Percentiles rank a stretch among this genome's conserved stretches.
These are phyloP conservation scores for Campoplex nolae DNA, from an alignment of 2,888 invertebrate species.

Conservation along the genomic window DNA sequence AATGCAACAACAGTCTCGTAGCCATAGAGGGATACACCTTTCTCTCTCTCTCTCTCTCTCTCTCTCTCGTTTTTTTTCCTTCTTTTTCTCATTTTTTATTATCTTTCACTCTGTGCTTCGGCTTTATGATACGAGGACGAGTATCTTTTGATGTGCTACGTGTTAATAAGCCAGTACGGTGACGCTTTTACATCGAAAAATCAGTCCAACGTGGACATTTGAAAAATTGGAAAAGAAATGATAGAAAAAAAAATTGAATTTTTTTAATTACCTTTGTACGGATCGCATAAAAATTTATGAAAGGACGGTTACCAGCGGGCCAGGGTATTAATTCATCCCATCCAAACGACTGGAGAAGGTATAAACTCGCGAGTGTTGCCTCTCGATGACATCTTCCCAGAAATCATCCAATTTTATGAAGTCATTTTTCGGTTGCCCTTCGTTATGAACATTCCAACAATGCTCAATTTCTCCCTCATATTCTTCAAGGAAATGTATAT, in stretches of 20 bases:
- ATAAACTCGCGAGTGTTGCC: slow-evolving; percentile 20
- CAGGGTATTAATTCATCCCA: slow-evolving; percentile 30
- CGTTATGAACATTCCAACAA: slow-evolving; percentile 42
- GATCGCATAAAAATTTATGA: slow-evolving; percentile 6
- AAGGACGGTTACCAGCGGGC: background rate
- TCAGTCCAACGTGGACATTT: slow-evolving; percentile 27
- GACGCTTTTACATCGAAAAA: slow-evolving; percentile 64
- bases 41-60: background rate
- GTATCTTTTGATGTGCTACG: slow-evolving; percentile 80
- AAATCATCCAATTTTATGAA: slow-evolving; percentile 73
- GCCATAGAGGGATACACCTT: slow-evolving; percentile 4
- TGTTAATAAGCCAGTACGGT: slow-evolving; percentile 79
- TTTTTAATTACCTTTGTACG: background rate
- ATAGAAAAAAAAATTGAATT: slow-evolving; percentile 12
- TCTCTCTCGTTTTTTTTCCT: background rate
- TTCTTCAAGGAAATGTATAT: slow-evolving; percentile 17
- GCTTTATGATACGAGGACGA: slow-evolving; percentile 52
- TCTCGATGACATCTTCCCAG: slow-evolving; percentile 68
- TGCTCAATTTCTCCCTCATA: slow-evolving; percentile 36
- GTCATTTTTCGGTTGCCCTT: slow-evolving; percentile 69
- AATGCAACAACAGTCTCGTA: slow-evolving; percentile 38
- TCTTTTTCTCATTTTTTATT: background rate
- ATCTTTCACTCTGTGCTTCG: background rate
- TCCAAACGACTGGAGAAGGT: slow-evolving; percentile 20
- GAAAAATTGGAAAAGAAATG: slow-evolving; percentile 29